Conservation (phyloP, 2,113 vertebrate genomes). For the Zosterops pallidus region DNA sequence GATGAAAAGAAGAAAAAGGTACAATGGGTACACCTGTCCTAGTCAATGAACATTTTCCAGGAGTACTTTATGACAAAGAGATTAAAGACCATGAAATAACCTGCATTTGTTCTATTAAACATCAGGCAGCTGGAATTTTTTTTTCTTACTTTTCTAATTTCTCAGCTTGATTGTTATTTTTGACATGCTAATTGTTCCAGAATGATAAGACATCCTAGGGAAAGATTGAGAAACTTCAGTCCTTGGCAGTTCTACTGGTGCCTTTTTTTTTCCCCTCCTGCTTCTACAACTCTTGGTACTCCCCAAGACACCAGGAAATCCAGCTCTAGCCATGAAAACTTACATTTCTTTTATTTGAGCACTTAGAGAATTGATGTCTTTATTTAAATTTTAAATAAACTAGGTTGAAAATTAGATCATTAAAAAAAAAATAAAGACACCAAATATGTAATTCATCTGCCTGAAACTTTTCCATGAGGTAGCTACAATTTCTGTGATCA, state of each 20-base stretch:
- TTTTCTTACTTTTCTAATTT: neutral
- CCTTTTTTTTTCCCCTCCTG: neutral
- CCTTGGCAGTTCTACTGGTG: fast-evolving
- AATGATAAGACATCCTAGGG: neutral
- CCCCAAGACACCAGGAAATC: neutral
- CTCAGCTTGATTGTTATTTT: neutral
- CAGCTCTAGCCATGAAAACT: neutral
- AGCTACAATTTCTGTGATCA: neutral
- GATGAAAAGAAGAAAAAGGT: neutral
- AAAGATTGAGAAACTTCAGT: neutral
- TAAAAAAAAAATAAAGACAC: too few species aligned
- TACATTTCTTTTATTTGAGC: neutral
- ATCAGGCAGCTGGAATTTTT: fast-evolving
- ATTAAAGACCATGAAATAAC: neutral
- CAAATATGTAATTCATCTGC: neutral
- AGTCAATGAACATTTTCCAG: neutral
- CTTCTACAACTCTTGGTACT: neutral
- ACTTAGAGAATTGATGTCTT: neutral
- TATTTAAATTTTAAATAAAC: neutral
- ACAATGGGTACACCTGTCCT: neutral
- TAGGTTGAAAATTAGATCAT: neutral
- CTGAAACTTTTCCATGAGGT: neutral
- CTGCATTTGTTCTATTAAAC: neutral
- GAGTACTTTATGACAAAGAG: neutral
- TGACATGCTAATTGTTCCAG: neutral